phyloP scores from a whole-genome alignment of 2,888 invertebrate species.

The Tachina grossa region DNA sequence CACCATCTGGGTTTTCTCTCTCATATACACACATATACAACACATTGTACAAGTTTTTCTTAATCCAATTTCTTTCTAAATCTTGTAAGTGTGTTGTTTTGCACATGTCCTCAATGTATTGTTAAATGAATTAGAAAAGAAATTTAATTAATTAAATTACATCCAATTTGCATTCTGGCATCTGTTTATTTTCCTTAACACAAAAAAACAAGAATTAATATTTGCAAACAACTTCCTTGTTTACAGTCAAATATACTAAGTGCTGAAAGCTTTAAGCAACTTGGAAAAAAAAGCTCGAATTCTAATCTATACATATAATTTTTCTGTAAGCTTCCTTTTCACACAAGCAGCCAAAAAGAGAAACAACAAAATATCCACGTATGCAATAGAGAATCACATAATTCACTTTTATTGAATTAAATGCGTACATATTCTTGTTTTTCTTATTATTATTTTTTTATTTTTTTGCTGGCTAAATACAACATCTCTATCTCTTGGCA shows the following conservation, averaged over 20 bases:
- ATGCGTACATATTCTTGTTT: background rate
- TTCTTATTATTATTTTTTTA: conserved; percentile 3
- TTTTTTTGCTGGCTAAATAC: conserved; percentile 34
- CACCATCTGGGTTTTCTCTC: background rate
- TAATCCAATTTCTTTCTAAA: background rate
- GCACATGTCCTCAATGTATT: background rate
- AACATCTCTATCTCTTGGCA: conserved; percentile 60
- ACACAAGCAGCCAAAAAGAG: conserved; percentile 12
- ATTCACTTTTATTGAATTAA: conserved; percentile 57
- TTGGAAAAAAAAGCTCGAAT: conserved; percentile 27
- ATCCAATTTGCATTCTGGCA: background rate
- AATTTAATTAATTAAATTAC: conserved; percentile 27
- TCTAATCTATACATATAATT: background rate
- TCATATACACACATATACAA: background rate
- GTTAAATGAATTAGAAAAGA: background rate
- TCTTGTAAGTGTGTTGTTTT: background rate
- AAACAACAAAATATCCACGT: background rate
- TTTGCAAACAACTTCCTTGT: conserved; percentile 23
- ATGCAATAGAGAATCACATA: conserved; percentile 36
- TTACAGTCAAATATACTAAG: background rate
- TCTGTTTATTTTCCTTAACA: conserved; percentile 34
- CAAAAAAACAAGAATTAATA: background rate
- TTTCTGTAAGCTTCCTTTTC: background rate
- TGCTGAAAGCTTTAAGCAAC: conserved; percentile 27
- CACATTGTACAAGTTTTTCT: background rate